phyloP scores from a whole-genome alignment of 2,113 vertebrate species.

The Psittacula cyanocephala region DNA sequence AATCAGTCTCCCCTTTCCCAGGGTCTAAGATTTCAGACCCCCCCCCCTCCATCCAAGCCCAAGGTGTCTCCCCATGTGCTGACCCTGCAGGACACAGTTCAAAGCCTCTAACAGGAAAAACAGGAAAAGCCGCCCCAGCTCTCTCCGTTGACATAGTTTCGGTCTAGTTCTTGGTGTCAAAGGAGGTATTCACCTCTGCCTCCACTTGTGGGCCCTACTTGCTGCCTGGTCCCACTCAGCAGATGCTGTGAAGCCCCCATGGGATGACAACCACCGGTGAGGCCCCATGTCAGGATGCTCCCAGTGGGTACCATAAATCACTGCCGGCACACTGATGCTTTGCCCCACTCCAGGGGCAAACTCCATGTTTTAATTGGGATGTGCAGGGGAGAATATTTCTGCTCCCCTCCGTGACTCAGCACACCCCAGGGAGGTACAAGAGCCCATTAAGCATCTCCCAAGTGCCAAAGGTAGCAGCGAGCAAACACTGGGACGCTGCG shows the following conservation, averaged over 20 bases:
- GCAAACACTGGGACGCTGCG: neutral
- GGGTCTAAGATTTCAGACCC: constrained; percentile 56
- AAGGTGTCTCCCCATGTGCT: constrained; percentile 10
- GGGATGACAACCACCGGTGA: neutral
- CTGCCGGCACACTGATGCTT: neutral
- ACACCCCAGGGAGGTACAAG: neutral
- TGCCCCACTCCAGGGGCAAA: neutral
- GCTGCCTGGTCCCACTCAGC: neutral
- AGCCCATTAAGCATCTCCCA: neutral
- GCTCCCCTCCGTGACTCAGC: neutral
- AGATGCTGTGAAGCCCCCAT: neutral
- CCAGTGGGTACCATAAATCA: neutral
- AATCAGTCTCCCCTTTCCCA: constrained; percentile 1
- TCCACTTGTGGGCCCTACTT: neutral
- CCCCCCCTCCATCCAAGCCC: neutral
- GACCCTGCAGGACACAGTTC: constrained; percentile 71
- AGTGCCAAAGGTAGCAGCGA: neutral
- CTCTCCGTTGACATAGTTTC: constrained; percentile 64
- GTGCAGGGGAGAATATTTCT: neutral
- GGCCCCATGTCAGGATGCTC: neutral
- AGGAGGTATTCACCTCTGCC: constrained; percentile 53
- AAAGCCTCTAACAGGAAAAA: constrained; percentile 70
- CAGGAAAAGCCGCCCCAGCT: constrained; percentile 59
- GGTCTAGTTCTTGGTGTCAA: constrained; percentile 70
- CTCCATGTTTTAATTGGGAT: neutral